Base-by-base conservation (phyloP, 2,113 vertebrate species). In the Anolis carolinensis region DNA sequence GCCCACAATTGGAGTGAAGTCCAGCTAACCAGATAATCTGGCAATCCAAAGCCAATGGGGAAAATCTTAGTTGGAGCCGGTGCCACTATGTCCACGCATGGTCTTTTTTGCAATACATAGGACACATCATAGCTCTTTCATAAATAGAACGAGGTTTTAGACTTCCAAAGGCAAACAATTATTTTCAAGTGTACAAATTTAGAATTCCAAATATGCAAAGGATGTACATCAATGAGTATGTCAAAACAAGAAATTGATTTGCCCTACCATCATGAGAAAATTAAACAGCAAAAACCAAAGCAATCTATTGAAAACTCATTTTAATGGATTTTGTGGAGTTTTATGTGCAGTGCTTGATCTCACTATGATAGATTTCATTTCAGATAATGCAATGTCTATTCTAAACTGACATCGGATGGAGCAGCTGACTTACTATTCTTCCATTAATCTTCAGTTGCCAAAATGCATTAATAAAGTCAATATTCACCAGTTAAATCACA, bases 391-490 rank as follows among this genome's bases (percentile, higher is more conserved):
- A 80, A 3, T 89, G 5, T 50, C 90, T 90, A 7, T 34, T 90
- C 52, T 93, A 87, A 91, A 89, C 32, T 81, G 68, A 86, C 0
- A 0, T 68, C 52, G 79, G 91, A 48, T 90, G 55, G 34, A 84
- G 20, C 9, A 82, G 59, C 48, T 75, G 52, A 73, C 48, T 92
- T 89, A 86, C 39, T 80, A 2, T 20, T 68, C 2, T 65, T 82
- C 48, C 52, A 18, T 92, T 93, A 92, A 87, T 92, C 86, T 90
- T 91, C 63, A 13, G 20, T 52, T 82, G n/a, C 59, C 8, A 86
- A 90, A 90, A 84, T 90, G 2, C 13, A 84, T 89, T 90, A 92
- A 89, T 93, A 78, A 84, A 92, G 70, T 91, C 88, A 91, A 65
- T 62, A 82, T 65, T 90, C 52, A 65, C 34, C 73, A 78, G 10